Conservation (phyloP, 2,888 invertebrate species). For the Tachina lurida region DNA sequence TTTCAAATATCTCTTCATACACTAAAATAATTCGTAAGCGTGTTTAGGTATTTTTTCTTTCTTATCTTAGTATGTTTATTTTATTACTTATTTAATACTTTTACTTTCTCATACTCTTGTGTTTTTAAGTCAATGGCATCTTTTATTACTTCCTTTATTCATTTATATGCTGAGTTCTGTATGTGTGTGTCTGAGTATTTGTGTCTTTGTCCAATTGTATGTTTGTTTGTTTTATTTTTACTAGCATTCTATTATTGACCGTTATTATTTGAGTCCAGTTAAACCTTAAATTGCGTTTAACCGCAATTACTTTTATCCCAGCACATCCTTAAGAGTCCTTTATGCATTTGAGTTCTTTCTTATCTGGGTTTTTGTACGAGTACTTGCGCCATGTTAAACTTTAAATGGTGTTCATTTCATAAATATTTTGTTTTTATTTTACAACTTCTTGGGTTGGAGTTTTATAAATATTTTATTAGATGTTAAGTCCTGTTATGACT, state of each 20-base stretch:
- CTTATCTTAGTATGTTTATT: constrained; percentile 66
- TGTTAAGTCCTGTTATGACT: constrained; percentile 67
- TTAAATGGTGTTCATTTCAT: constrained; percentile 60
- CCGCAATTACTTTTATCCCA: constrained; percentile 67
- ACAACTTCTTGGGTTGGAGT: constrained; percentile 1
- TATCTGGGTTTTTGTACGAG: neutral
- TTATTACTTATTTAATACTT: constrained; percentile 62
- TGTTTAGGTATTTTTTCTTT: constrained; percentile 18
- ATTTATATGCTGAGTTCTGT: constrained; percentile 37
- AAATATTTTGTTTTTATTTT: constrained; percentile 1
- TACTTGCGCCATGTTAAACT: constrained; percentile 50
- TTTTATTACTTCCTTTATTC: constrained; percentile 56
- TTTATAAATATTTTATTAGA: constrained; percentile 71
- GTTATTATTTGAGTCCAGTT: constrained; percentile 62
- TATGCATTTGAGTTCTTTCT: constrained; percentile 57
- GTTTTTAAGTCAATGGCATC: neutral
- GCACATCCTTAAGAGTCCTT: constrained; percentile 50
- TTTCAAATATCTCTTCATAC: constrained; percentile 13
- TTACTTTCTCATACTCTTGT: constrained; percentile 1
- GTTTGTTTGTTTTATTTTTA: constrained; percentile 51
- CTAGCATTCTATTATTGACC: constrained; percentile 48
- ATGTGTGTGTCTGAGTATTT: constrained; percentile 17
- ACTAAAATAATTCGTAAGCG: neutral
- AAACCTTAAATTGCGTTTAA: constrained; percentile 70
- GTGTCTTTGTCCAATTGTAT: constrained; percentile 37